Percentiles rank a stretch among this genome's conserved stretches.
Evolutionary conservation across 2,888 invertebrate species (phyloP).

Genomic region (Eudemis profundana): DNA sequence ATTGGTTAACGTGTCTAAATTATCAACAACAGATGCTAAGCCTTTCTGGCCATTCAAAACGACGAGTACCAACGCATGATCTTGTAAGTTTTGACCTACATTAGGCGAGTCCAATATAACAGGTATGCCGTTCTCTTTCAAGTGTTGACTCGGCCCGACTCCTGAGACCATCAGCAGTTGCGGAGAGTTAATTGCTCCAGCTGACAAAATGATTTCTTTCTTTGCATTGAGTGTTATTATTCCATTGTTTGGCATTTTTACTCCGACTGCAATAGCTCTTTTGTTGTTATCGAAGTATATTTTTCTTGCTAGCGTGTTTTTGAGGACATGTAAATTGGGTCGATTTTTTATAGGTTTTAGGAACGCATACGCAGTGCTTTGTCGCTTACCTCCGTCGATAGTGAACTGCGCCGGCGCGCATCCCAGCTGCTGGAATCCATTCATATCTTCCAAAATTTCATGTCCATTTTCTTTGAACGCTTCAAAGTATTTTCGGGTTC

Average conservation of each 20-base stretch:
- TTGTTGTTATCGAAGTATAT: constrained; percentile 56
- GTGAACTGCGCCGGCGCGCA: constrained; percentile 55
- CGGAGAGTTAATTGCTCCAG: too few relatives aligned
- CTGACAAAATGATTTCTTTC: constrained; percentile 64
- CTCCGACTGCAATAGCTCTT: constrained; percentile 57
- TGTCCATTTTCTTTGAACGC: constrained; percentile 59
- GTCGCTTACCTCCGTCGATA: constrained; percentile 53
- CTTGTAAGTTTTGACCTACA: constrained; percentile 65
- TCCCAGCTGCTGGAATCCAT: constrained; percentile 57
- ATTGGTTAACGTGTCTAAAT: not conserved
- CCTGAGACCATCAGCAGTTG: too few relatives aligned
- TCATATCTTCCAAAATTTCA: constrained; percentile 54
- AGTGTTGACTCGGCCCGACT: constrained; percentile 61
- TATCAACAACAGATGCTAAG: constrained; percentile 2
- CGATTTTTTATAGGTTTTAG: too few relatives aligned
- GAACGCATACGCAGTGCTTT: constrained; percentile 57
- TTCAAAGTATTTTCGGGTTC: constrained; percentile 47
- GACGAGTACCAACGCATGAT: constrained; percentile 59
- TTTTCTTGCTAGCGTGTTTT: constrained; percentile 58
- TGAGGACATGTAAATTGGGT: constrained; percentile 57
- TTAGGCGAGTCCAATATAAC: constrained; percentile 54
- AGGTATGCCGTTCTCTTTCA: constrained; percentile 55
- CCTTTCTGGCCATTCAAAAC: constrained; percentile 51
- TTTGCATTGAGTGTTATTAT: constrained; percentile 51
- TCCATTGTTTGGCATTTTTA: constrained; percentile 50